Evolutionary conservation across 2,888 invertebrate species (phyloP), one percentile per base, ranked within the genome.

Genomic region (Drosophila sordidapex): DNA sequence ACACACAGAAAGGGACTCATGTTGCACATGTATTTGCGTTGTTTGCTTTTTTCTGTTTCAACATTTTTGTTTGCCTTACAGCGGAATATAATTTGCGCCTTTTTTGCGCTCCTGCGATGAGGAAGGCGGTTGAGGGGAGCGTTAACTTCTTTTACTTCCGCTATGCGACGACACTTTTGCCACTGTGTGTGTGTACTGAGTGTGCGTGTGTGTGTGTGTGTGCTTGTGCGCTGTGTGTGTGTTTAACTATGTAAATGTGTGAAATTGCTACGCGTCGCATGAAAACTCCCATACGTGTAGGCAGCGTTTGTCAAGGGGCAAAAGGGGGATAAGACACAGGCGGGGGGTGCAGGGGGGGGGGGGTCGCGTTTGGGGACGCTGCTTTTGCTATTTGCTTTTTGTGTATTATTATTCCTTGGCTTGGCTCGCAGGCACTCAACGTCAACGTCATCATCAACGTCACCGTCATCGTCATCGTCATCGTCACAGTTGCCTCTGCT

Each of bases 161-260:
- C 85, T 72, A 87, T 80, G 80, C 78, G 73, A 82, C 79, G 83
- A 85, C 85, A 87, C 85, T 89, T 81, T 87, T 83, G 69, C 62
- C 67, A 43, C 70, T 61, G 59, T 51, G 27, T 53, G 27, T 53
- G 33, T 61, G 56, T 53, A 46, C 21, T 15, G 40, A 33, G 38
- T 40, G 53, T 52, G 56, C 35, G 27, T 21, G n/a, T 49, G 54
- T 49, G 59, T 15, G 53, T 51, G 65, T 49, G 46, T 58, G 63
- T 48, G 54, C 49, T 49, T 58, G 65, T 51, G 54, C 52, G 52
- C 43, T 6, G 48, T 63, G 73, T 77, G 77, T 89, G 75, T 89
- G 75, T 69, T 85, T 85, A 77, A 76, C 83, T 89, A 86, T 90
- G 89, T 88, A 88, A 86, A 88, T 90, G 90, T 87, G 84, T 87